Base-by-base conservation (phyloP, 2,888 invertebrate genomes). In the Parnassius orleans region DNA sequence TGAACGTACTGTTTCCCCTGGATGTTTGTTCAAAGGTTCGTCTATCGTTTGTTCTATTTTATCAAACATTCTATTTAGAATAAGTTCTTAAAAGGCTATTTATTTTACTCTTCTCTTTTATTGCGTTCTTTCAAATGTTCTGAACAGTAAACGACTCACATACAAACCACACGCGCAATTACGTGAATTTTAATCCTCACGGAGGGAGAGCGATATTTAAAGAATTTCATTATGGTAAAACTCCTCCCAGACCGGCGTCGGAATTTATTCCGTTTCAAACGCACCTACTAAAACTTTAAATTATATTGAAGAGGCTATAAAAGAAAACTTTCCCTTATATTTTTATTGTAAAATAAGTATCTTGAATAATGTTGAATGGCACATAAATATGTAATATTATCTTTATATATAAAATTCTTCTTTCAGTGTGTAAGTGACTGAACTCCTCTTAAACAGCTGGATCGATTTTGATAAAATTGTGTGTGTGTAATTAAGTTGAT, bases 151-250 rank as follows among this genome's bases (percentile, higher is more conserved):
- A 56, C 50, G 54, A 44, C 53, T 58, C 55, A 61, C 58, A 64
- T 60, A 70, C 50, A 71, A 76, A 74, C 73, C 70, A 62, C 72
- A 72, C 72, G 74, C 76, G 78, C 79, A 83, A 83, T 86, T 83
- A 86, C 78, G 80, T 79, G 79, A 84, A 88, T 86, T 87, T 84
- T 83, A 87, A 86, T 84, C 78, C 78, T 71, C 78, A 81, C 77
- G 69, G 73, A 71, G 75, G 68, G 79, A 75, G 78, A 74, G 76
- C 67, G 82, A 83, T 86, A 85, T 88, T 86, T 87, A 75, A 87
- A 84, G 89, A 90, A 90, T 90, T 90, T 90, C 86, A 90, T 90
- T 90, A 88, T 79, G 80, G 80, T 77, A 76, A 84, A 85, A 82
- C 82, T 85, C 78, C 80, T 80, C 79, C 75, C 81, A 79, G 80